Evolutionary conservation across 2,113 vertebrate genomes (phyloP).

Genomic region (Takifugu bimaculatus): DNA sequence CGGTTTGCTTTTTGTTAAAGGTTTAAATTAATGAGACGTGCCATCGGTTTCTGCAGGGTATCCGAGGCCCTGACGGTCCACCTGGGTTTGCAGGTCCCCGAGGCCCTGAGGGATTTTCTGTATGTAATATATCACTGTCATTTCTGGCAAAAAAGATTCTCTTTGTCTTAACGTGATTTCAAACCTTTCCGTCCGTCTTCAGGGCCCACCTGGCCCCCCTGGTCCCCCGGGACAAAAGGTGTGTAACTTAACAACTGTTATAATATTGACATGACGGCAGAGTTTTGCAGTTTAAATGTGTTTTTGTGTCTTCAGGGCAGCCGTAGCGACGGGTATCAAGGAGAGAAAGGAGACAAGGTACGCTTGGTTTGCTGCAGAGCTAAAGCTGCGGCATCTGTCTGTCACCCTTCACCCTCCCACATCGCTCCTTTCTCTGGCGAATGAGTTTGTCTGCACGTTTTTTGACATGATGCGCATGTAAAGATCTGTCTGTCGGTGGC

Average conservation of each 20-base stretch:
- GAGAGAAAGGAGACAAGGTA: slow-evolving; percentile 92
- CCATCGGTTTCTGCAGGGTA: slow-evolving; percentile 71
- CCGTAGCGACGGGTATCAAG: slow-evolving; percentile 80
- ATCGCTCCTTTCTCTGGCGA: not conserved
- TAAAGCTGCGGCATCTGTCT: not conserved
- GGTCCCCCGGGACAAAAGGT: slow-evolving; percentile 81
- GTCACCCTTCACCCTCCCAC: not conserved
- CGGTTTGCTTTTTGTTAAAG: not conserved
- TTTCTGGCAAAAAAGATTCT: not conserved
- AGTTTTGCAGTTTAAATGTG: not conserved
- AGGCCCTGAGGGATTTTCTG: slow-evolving; percentile 77
- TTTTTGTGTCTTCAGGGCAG: slow-evolving; percentile 75
- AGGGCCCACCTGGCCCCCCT: slow-evolving; percentile 80
- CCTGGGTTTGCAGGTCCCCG: slow-evolving; percentile 70
- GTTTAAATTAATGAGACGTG: not conserved
- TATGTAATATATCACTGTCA: slow-evolving; percentile 38
- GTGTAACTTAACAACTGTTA: slow-evolving; percentile 54
- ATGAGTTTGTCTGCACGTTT: not conserved
- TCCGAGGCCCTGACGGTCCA: slow-evolving; percentile 74
- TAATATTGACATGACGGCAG: not conserved
- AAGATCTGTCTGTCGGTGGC: slow-evolving; percentile 27
- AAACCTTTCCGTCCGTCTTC: slow-evolving; percentile 15
- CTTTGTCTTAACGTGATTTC: not conserved
- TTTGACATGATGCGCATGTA: slow-evolving; percentile 27
- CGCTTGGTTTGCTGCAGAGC: slow-evolving; percentile 7